Base-by-base conservation (phyloP, 2,888 invertebrate genomes). In the Synergus laeviventris region DNA sequence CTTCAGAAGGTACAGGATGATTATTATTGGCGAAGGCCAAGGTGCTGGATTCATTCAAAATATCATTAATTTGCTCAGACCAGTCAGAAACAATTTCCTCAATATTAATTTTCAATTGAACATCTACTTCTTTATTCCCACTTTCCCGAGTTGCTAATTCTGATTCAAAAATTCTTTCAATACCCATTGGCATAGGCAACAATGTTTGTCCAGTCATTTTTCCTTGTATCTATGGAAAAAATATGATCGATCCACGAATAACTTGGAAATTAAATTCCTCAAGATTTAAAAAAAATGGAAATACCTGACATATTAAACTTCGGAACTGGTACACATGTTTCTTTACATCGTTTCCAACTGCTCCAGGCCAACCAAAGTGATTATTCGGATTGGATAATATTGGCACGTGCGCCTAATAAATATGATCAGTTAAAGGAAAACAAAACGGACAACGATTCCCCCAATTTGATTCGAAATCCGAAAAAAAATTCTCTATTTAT, bases 1-100 rank as follows among this genome's bases (percentile, higher is more conserved):
- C 90, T 54, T 85, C 83, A 49, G 77, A 84, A 0, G 97, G 97
- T 1, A 94, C 91, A 0, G 97, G 96, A 90, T 96, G 93, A 77
- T 93, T 92, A 2, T 94, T 94, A 75, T 94, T 93, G 74, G 94
- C 93, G 79, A 95, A 94, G 4, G 94, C 94, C 88, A 94, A 92
- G 70, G 94, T 94, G 0, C 96, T 95, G 82, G 95, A 94, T 86
- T 96, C 95, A 83, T 94, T 94, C 39, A 97, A 91, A 49, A 97
- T 94, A 86, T 97, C 96, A 79, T 94, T 94, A 45, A 97, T 94
- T 87, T 96, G 95, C 74, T 93, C 92, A 2, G 95, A 93, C 98
- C 98, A 98, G 88, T 97, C 97, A 80, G 97, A 96, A 1, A 97
- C 93, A 62, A 96, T 95, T 49, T 95, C 95, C 91, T 98, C 98